phyloP scores from a whole-genome alignment of 2,888 invertebrate genomes.

The Andrena minutula region DNA sequence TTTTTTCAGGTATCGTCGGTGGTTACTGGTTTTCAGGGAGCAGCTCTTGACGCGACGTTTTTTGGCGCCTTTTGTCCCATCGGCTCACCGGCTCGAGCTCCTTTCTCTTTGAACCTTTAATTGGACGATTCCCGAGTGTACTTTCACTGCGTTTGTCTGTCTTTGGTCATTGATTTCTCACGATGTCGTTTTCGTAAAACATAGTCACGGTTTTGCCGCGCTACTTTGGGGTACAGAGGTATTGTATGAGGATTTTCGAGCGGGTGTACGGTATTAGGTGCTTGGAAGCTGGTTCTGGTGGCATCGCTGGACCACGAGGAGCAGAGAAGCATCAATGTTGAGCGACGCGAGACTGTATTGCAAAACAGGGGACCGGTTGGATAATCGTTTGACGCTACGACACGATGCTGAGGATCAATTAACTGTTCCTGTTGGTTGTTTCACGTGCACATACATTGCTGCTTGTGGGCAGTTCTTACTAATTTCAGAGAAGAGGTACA shows the following conservation, averaged over 20 bases:
- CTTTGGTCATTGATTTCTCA: slow-evolving; percentile 6
- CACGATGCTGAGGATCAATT: slow-evolving; percentile 12
- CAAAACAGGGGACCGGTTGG: neutral
- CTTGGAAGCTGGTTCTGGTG: slow-evolving; percentile 11
- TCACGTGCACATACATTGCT: no score
- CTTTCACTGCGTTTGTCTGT: slow-evolving; percentile 52
- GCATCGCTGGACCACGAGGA: slow-evolving; percentile 29
- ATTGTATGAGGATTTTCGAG: neutral
- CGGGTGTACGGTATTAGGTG: neutral
- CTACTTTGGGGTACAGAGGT: neutral
- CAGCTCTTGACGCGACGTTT: slow-evolving; percentile 30
- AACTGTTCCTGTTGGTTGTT: neutral
- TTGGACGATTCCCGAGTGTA: slow-evolving; percentile 8
- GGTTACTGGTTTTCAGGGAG: slow-evolving; percentile 25
- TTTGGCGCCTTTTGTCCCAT: slow-evolving; percentile 10
- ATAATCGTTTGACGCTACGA: slow-evolving; percentile 12
- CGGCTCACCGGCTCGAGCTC: neutral
- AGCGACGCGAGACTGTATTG: slow-evolving; percentile 5
- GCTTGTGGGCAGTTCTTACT: no score
- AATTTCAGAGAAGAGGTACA: no score
- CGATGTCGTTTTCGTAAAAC: slow-evolving; percentile 17
- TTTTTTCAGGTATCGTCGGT: slow-evolving; percentile 13
- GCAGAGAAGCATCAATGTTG: slow-evolving; percentile 20
- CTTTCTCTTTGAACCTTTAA: slow-evolving; percentile 15
- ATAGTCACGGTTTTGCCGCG: neutral